Evolutionary conservation across 2,113 vertebrate species (phyloP), one percentile per base, ranked within the genome.

Genomic region (Gopherus evgoodei): DNA sequence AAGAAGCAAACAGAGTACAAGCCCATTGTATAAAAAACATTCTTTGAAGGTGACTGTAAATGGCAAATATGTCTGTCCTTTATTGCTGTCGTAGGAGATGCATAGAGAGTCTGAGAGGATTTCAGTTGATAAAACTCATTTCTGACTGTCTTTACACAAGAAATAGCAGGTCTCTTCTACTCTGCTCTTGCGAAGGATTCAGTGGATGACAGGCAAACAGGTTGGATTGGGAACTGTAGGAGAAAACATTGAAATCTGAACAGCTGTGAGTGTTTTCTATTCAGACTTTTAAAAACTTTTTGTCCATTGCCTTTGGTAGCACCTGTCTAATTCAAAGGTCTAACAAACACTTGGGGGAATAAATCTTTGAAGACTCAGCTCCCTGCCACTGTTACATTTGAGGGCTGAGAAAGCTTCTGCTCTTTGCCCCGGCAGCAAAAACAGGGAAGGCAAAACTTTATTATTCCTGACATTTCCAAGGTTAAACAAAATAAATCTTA

Each of bases 281-380:
- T 93, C 44, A 1, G 90, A n/a, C 82, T 50, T 19, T 59, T 92
- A 69, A 25, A 75, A 80, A 35, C 86, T 65, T 81, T 31, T 53
- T 69, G 79, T 87, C 83, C 79, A 88, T 81, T 78, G 47, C 42
- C 82, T 8, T 1, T 76, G 49, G 85, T 59, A 83, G 6, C 94
- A 59, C 90, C 87, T 88, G 5, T 93, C 93, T 86, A 79, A 83
- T 81, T 27, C 69, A 22, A 89, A 81, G 84, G 88, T 38, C 87
- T 59, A 88, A 83, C 69, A 50, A 1, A 90, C 86, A 91, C 89
- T 88, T 93, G 93, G 90, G 90, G 86, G 93, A 96, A 80, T 88
- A 65, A 69, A 59, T 89, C 88, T 90, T 79, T 84, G 65, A 78
- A 83, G 91, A 81, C 50, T 86, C 78, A 2, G 78, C 81, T 6